Evolutionary conservation across 2,797 vertebrate species (phyloP).

Genomic region (Gorsachius magnificus): DNA sequence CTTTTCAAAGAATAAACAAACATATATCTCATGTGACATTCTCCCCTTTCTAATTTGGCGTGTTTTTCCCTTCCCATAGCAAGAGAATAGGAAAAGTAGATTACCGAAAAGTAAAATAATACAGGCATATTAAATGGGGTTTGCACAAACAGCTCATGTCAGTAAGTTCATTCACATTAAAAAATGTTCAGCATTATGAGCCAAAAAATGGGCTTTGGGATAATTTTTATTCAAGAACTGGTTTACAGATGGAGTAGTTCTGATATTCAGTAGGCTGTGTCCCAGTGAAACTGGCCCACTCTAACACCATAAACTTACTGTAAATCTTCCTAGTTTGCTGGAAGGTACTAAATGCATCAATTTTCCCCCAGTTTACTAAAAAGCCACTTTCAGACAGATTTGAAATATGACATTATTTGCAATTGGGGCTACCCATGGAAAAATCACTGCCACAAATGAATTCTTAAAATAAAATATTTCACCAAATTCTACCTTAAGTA

Average conservation of each 20-base stretch:
- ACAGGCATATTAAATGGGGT: neutral
- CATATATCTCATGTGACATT: neutral
- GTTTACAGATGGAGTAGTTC: neutral
- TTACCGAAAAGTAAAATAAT: neutral
- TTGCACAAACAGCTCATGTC: neutral
- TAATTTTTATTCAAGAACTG: neutral
- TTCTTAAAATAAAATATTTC: neutral
- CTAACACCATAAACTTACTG: neutral
- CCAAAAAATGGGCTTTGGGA: neutral
- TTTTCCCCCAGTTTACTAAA: neutral
- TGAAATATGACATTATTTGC: neutral
- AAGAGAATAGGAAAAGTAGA: constrained; percentile 3
- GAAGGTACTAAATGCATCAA: neutral
- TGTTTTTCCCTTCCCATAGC: neutral
- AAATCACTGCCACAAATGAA: neutral
- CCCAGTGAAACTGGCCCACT: neutral
- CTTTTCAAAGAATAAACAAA: neutral
- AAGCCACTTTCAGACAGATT: neutral
- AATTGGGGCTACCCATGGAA: neutral
- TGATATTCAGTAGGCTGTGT: neutral
- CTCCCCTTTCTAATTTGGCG: neutral
- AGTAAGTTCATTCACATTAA: neutral
- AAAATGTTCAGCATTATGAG: neutral
- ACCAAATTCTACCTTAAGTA: neutral
- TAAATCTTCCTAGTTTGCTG: neutral